Base-by-base conservation (phyloP, 2,888 invertebrate genomes). In the Coecobrya sp. region DNA sequence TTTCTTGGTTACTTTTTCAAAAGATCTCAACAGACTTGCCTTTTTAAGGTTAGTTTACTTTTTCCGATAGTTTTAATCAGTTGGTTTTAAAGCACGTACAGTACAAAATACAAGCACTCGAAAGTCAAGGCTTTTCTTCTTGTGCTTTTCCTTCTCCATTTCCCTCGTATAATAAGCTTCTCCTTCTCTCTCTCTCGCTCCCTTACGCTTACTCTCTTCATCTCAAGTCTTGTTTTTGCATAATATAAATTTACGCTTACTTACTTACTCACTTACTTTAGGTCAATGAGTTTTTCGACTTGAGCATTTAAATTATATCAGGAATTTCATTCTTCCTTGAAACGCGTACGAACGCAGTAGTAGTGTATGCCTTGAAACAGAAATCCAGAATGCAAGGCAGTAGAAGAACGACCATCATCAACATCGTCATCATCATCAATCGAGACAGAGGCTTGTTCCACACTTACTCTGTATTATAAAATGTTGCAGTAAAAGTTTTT, bases 21-120 rank as follows among this genome's bases (percentile, higher is more conserved):
- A 76, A 59, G 36, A 27, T 85, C 62, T 76, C 85, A 62, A 27
- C 76, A 86, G 68, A 68, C 30, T 30, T 62, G 86, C 79, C 86
- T 86, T 86, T 79, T 91, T 86, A 91, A 79, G 91, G 91, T 86
- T 91, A 86, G 79, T 91, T 91, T 91, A 91, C 86, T 91, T 86
- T 89, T 79, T 68, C 52, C 36, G 76, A 90, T 85, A 86, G 79
- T 79, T 91, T 91, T 86, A 86, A 91, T 86, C 85, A 91, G 85
- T 65, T 55, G n/a, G 25, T 84, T 91, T 86, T 91, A 68, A 90
- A 79, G 16, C 30, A 81, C 81, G 36, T 45, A 49, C 59, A 42
- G 36, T 19, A 19, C 55, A 27, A 70, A 7, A 45, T 30, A 73
- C 45, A 45, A 11, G 22, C 45, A 42, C 73, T 73, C 42, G 73